Conservation (phyloP, 2,113 vertebrate species). For the Tachysurus vachellii region DNA sequence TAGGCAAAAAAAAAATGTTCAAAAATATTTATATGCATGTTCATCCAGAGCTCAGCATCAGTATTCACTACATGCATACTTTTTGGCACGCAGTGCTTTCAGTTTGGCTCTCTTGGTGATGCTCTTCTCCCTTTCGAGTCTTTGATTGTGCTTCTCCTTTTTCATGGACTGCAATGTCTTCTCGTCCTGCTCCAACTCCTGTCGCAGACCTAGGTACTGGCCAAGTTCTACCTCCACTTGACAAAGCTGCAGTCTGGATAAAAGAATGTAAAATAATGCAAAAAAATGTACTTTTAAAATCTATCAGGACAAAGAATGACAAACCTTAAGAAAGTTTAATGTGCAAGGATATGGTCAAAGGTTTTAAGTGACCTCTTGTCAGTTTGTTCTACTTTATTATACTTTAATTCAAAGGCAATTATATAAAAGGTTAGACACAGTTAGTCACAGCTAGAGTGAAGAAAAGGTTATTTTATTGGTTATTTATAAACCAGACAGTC, state of each 20-base stretch:
- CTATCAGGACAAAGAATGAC: not conserved
- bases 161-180: constrained; percentile 59
- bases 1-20: not conserved
- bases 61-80: constrained; percentile 14
- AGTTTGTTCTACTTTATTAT: not conserved
- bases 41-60: not conserved
- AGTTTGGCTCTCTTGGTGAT: constrained; percentile 52
- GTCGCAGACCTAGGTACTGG: constrained; percentile 59
- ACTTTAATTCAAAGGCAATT: not conserved
- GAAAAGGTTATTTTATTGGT: constrained; percentile 8
- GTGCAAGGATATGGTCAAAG: not conserved
- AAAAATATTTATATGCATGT: not conserved
- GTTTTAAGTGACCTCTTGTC: not conserved
- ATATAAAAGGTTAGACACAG: not conserved
- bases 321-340: not conserved
- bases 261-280: not conserved
- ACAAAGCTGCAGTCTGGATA: constrained; percentile 74
- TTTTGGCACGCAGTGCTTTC: constrained; percentile 63
- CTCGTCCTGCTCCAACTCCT: constrained; percentile 65
- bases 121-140: constrained; percentile 70
- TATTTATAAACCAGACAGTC: not conserved
- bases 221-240: constrained; percentile 74
- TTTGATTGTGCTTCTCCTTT: constrained; percentile 53
- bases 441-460: not conserved
- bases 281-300: not conserved